Conservation (phyloP, 2,113 vertebrate genomes). For the Scalopus aquaticus region DNA sequence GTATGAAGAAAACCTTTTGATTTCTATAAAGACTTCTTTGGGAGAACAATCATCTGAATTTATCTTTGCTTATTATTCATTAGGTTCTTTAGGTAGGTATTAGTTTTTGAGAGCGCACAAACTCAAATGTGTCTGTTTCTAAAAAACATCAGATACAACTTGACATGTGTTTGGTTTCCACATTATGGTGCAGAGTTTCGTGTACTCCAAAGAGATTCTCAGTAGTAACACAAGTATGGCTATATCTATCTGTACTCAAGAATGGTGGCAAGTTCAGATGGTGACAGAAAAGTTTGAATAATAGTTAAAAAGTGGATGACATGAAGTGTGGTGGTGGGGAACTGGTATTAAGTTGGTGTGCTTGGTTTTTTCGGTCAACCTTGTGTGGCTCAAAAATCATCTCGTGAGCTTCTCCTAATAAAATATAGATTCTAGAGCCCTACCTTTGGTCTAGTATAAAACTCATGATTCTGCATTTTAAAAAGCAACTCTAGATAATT, state of each 20-base stretch:
- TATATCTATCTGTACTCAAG: not conserved
- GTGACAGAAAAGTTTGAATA: not conserved
- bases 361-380: not conserved
- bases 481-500: not conserved
- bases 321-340: not conserved
- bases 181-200: not conserved
- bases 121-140: not conserved
- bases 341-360: not conserved
- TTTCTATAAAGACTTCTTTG: not conserved
- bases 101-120: constrained; percentile 17
- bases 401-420: not conserved
- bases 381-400: not conserved
- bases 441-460: not conserved
- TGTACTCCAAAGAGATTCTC: not conserved
- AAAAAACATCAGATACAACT: not conserved
- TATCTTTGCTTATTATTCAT: not conserved
- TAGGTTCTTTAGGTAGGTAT: not conserved
- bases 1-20: not conserved
- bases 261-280: not conserved
- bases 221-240: not conserved
- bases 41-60: not conserved
- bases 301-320: not conserved
- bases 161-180: not conserved
- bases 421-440: not conserved
- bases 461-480: constrained; percentile 13